Conservation (phyloP, 2,888 invertebrate species). For the Leucoptera coffeella region DNA sequence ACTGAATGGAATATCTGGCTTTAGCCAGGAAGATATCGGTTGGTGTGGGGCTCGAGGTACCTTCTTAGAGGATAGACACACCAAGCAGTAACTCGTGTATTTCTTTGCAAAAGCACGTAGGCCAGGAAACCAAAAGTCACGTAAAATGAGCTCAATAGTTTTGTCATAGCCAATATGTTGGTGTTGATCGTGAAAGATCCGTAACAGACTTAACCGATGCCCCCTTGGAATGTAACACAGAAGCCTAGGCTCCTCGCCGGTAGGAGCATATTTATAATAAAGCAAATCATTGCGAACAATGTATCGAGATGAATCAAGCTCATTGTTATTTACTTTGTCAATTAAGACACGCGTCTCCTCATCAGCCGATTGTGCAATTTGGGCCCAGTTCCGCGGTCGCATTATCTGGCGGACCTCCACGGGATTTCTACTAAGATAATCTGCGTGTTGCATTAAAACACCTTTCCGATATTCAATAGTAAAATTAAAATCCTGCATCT, state of each 20-base stretch:
- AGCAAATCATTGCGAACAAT: slow-evolving; percentile 3
- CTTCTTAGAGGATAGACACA: slow-evolving; percentile 1
- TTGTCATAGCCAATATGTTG: slow-evolving; percentile 8
- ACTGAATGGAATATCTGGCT: slow-evolving; percentile 2
- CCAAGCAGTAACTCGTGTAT: slow-evolving; percentile 7
- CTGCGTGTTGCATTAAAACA: slow-evolving; percentile 11
- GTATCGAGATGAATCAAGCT: slow-evolving; percentile 3
- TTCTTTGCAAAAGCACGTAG: slow-evolving; percentile 6
- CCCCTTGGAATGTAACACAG: slow-evolving; percentile 7
- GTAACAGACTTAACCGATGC: slow-evolving; percentile 8
- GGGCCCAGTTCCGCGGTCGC: slow-evolving; percentile 3
- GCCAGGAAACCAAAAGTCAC: slow-evolving; percentile 5
- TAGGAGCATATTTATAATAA: slow-evolving; percentile 3
- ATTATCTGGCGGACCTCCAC: slow-evolving; percentile 1
- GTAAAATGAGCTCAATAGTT: slow-evolving; percentile 6
- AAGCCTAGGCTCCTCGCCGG: slow-evolving; percentile 3
- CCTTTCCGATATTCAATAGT: no score
- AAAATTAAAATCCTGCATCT: slow-evolving; percentile 10
- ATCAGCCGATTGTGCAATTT: slow-evolving; percentile 3
- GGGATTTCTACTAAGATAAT: slow-evolving; percentile 11
- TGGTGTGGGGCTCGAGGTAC: slow-evolving; percentile 2
- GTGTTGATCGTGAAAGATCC: slow-evolving; percentile 10
- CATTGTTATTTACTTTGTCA: slow-evolving; percentile 1
- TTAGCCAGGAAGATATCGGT: slow-evolving; percentile 2
- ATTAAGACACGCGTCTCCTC: slow-evolving; percentile 1